A percentile compares a stretch with the other conserved stretches of the same genome.
phyloP scores from a whole-genome alignment of 2,113 vertebrate species.

The Heliornis fulica region DNA sequence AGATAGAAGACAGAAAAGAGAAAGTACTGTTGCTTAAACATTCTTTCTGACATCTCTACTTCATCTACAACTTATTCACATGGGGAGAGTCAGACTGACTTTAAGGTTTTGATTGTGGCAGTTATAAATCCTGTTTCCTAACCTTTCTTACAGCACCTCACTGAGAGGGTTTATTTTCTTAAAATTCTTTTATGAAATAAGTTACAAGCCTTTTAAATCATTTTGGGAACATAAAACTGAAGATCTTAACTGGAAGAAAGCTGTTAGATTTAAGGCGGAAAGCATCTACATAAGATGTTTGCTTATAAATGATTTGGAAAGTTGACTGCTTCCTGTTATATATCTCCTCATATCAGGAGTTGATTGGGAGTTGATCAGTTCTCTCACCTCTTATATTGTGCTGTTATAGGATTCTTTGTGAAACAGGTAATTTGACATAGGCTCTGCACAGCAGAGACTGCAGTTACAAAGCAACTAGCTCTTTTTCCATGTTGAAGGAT shows the following conservation, averaged over 20 bases:
- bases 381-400: not conserved
- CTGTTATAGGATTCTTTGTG: not conserved
- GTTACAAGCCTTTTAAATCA: not conserved
- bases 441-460: not conserved
- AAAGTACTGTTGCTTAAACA: not conserved
- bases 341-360: not conserved
- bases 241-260: not conserved
- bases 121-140: not conserved
- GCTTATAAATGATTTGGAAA: not conserved
- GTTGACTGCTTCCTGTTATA: not conserved
- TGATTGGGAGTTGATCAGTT: not conserved
- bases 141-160: not conserved
- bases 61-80: not conserved
- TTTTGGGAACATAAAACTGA: not conserved
- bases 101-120: not conserved
- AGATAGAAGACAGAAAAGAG: not conserved
- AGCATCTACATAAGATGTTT: not conserved
- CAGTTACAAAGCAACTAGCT: not conserved
- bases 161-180: not conserved
- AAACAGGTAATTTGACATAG: not conserved
- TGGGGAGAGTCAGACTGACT: not conserved
- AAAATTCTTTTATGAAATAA: not conserved
- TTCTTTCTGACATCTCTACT: not conserved
- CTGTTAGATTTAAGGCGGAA: not conserved
- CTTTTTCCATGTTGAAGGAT: not conserved